Evolutionary conservation across 2,888 invertebrate species (phyloP).

Genomic region (Drosophila monieri): DNA sequence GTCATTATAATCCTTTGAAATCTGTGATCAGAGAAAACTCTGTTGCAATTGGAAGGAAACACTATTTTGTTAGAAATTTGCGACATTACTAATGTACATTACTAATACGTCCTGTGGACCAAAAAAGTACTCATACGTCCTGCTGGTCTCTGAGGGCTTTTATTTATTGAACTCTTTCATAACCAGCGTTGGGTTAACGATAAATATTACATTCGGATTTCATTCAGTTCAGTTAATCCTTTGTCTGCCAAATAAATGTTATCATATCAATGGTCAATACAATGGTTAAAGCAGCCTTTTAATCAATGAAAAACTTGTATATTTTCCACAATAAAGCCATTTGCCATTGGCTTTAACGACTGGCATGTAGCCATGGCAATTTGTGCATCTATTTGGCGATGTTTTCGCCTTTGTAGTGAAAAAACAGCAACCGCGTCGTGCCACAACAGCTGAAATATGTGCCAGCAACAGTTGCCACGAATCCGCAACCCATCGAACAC

Average conservation of each 20-base stretch:
- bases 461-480: conserved; percentile 68
- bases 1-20: conserved; percentile 1
- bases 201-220: neutral
- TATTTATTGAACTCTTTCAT: no score
- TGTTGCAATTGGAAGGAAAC: neutral
- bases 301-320: conserved; percentile 1
- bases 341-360: conserved; percentile 29
- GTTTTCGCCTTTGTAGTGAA: conserved; percentile 37
- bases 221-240: neutral
- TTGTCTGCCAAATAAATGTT: neutral
- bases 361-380: conserved; percentile 19
- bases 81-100: no score
- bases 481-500: neutral
- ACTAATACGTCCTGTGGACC: no score
- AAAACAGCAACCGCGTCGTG: conserved; percentile 41
- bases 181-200: no score
- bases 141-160: neutral
- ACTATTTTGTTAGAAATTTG: neutral
- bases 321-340: conserved; percentile 8
- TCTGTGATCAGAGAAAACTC: neutral
- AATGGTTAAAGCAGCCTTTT: neutral
- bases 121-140: neutral
- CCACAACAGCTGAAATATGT: conserved; percentile 58
- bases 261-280: neutral
- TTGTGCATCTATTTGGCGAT: conserved; percentile 28